Base-by-base conservation (phyloP, 2,888 invertebrate species). In the Dolichopus griseipennis region DNA sequence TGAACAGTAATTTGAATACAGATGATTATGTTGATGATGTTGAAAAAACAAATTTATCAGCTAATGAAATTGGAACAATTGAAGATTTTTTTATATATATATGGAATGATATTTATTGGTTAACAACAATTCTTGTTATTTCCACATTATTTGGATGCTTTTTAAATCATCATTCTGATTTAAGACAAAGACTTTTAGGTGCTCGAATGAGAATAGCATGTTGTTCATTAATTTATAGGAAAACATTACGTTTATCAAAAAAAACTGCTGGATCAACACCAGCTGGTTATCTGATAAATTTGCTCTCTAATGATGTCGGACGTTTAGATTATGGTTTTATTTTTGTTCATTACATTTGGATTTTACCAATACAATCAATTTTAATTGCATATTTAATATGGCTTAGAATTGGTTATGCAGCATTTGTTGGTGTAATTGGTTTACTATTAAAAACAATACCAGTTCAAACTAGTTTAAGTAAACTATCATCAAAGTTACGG, bases 301-400 rank as follows among this genome's bases (percentile, higher is more conserved):
- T 97, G 7, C 85, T 97, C 67, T 95, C 96, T 7, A 97, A 97
- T 76, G 97, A 97, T 79, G 94, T 97, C 12, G 91, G 90, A 79
- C 88, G 96, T 62, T 92, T 97, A 76, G 97, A 97, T 79, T 86
- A 90, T 79, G 89, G 91, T 5, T 88, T 91, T 70, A 85, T 92
- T 68, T 93, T 89, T 78, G 83, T 93, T 10, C 93, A 95, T 79
- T 94, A 90, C 81, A 85, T 96, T 77, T 94, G 95, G 93, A 85
- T 94, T 43, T 88, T 92, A 71, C 95, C 96, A 0, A 76, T 92
- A 10, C 88, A 88, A 66, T 78, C 82, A 7, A 74, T 77, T 33
- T 74, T 82, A 43, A 90, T 94, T 27, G 88, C 90, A 70, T 90
- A 88, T 75, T 88, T 96, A 71, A 85, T 94, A 68, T 95, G 90